A percentile compares a stretch with the other conserved stretches of the same genome.
Conservation (phyloP, 2,113 vertebrate species). For the Tor tambroides region DNA sequence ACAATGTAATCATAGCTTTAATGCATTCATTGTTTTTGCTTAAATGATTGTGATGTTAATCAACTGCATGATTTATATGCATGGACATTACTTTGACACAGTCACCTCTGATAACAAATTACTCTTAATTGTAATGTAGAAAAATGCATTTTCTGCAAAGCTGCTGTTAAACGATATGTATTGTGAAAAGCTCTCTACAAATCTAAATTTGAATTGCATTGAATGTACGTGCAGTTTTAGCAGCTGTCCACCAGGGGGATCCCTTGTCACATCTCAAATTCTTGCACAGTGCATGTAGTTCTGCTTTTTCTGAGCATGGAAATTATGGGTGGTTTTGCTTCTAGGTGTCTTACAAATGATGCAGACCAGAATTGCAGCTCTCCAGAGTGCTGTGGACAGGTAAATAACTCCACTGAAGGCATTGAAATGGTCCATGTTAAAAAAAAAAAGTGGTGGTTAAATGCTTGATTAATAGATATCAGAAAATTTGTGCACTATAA, state of each 20-base stretch:
- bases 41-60: too few relatives aligned
- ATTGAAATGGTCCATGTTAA: not conserved
- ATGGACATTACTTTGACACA: too few relatives aligned
- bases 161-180: too few relatives aligned
- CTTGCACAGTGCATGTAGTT: not conserved
- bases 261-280: not conserved
- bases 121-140: too few relatives aligned
- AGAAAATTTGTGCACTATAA: not conserved
- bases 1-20: too few relatives aligned
- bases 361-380: conserved; percentile 91
- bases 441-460: not conserved
- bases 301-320: not conserved
- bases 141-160: too few relatives aligned
- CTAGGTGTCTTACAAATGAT: conserved; percentile 98
- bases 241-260: not conserved
- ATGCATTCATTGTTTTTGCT: too few relatives aligned
- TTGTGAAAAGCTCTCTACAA: too few relatives aligned
- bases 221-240: not conserved
- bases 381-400: conserved; percentile 96
- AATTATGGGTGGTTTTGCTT: conserved; percentile 43
- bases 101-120: too few relatives aligned
- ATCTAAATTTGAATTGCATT: too few relatives aligned
- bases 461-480: not conserved
- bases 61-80: too few relatives aligned
- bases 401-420: conserved; percentile 60